A percentile compares a stretch with the other conserved stretches of the same genome.
Conservation (phyloP, 2,797 vertebrate species). For the Nannoperca australis region DNA sequence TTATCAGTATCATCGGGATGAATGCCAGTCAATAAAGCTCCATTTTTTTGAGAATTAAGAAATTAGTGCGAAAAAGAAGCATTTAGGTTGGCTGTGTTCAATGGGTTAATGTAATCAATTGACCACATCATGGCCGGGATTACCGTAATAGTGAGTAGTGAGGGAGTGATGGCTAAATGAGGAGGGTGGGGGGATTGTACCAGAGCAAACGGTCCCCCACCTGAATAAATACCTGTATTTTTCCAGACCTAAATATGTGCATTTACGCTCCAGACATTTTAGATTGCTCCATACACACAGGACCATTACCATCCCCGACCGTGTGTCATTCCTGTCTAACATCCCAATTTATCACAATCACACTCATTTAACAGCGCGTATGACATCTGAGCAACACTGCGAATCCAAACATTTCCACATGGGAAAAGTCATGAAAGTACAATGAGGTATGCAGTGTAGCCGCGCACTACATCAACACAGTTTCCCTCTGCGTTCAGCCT, state of each 20-base stretch:
- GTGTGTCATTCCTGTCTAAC: slow-evolving; percentile 82
- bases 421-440: slow-evolving; percentile 80
- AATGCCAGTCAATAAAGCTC: slow-evolving; percentile 58
- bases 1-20: slow-evolving; percentile 56
- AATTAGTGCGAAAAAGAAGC: slow-evolving; percentile 58
- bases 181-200: slow-evolving; percentile 21
- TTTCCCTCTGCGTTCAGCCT: slow-evolving; percentile 40
- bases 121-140: slow-evolving; percentile 71
- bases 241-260: slow-evolving; percentile 84
- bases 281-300: slow-evolving; percentile 78
- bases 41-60: slow-evolving; percentile 54
- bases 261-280: slow-evolving; percentile 80
- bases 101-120: slow-evolving; percentile 73
- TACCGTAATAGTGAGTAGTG: slow-evolving; percentile 65
- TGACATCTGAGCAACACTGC: slow-evolving; percentile 77
- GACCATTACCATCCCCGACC: slow-evolving; percentile 80
- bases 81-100: slow-evolving; percentile 54
- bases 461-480: slow-evolving; percentile 47
- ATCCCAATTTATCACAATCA: slow-evolving; percentile 86
- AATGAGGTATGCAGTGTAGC: slow-evolving; percentile 70
- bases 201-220: slow-evolving; percentile 77
- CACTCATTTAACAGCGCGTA: slow-evolving; percentile 79
- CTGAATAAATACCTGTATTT: slow-evolving; percentile 90
- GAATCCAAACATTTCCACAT: slow-evolving; percentile 83
- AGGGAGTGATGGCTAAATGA: slow-evolving; percentile 73